Conservation (phyloP, 2,888 invertebrate genomes). For the Morpho helenor region DNA sequence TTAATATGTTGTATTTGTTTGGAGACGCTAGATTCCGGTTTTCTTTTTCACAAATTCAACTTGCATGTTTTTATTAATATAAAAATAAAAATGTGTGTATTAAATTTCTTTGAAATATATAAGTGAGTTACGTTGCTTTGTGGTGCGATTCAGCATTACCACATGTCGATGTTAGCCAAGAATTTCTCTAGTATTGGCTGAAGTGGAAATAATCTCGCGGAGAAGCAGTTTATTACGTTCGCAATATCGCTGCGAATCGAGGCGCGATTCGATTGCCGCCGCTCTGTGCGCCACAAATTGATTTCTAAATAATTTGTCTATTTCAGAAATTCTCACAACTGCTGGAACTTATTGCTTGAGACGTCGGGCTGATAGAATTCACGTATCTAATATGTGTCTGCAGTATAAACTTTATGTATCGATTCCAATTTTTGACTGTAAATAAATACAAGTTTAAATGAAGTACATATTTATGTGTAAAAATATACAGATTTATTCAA, state of each 20-base stretch:
- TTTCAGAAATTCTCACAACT: conserved; percentile 24
- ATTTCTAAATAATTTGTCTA: conserved; percentile 48
- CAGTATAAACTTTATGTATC: too few species aligned
- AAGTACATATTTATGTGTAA: too few species aligned
- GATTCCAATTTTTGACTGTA: too few species aligned
- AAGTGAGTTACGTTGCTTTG: not conserved
- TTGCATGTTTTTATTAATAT: conserved; percentile 1
- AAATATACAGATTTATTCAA: too few species aligned
- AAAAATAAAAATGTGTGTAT: not conserved
- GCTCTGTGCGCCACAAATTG: conserved; percentile 43
- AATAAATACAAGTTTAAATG: too few species aligned
- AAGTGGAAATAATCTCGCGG: conserved; percentile 53
- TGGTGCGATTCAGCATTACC: conserved; percentile 10
- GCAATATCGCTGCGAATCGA: conserved; percentile 48
- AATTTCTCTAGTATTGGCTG: conserved; percentile 41
- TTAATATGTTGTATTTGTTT: too few species aligned
- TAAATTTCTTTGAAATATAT: not conserved
- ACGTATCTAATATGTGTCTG: not conserved
- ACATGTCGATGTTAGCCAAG: conserved; percentile 27
- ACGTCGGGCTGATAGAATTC: not conserved
- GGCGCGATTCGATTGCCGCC: conserved; percentile 39
- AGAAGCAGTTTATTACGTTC: conserved; percentile 58
- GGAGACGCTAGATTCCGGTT: too few species aligned
- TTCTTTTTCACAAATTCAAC: not conserved
- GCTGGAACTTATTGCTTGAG: conserved; percentile 13